These are phyloP conservation scores for Eristalis arbustorum DNA, from an alignment of 2,888 invertebrate genomes.

Conservation along the genomic window DNA sequence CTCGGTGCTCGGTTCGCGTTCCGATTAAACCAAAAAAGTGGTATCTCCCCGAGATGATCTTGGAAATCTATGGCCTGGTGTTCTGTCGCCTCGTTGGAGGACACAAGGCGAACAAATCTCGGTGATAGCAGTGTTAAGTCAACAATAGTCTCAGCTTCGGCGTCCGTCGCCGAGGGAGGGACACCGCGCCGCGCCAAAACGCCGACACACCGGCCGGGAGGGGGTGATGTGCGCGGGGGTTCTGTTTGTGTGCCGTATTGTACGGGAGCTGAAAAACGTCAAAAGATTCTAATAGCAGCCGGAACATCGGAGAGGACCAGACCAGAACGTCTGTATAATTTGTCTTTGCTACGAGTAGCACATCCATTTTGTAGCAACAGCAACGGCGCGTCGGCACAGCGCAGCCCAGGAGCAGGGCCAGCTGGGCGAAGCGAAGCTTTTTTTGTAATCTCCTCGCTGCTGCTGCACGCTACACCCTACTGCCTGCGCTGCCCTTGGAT, in stretches of 20 bases:
- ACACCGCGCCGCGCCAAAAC: slow-evolving; percentile 5
- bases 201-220: slow-evolving; percentile 33
- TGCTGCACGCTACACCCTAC: background rate
- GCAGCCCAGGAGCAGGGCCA: slow-evolving; percentile 28
- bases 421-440: slow-evolving; percentile 56
- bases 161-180: background rate
- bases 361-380: slow-evolving; percentile 55
- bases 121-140: slow-evolving; percentile 66
- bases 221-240: slow-evolving; percentile 27
- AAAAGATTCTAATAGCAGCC: slow-evolving; percentile 66
- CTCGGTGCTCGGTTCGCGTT: slow-evolving; percentile 14
- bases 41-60: slow-evolving; percentile 66
- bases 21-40: slow-evolving; percentile 48
- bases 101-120: slow-evolving; percentile 69
- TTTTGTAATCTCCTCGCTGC: slow-evolving; percentile 8
- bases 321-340: slow-evolving; percentile 68
- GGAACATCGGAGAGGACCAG: slow-evolving; percentile 36
- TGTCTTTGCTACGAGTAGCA: slow-evolving; percentile 66
- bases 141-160: slow-evolving; percentile 56
- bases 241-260: slow-evolving; percentile 19
- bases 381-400: slow-evolving; percentile 2
- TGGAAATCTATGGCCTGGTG: slow-evolving; percentile 68
- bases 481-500: slow-evolving; percentile 42
- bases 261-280: slow-evolving; percentile 61
- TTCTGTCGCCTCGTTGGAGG: slow-evolving; percentile 68